Evolutionary conservation across 1,140 invertebrate genomes (phyloP), one percentile per base, ranked within the genome.

Genomic region (Artemia franciscana): DNA sequence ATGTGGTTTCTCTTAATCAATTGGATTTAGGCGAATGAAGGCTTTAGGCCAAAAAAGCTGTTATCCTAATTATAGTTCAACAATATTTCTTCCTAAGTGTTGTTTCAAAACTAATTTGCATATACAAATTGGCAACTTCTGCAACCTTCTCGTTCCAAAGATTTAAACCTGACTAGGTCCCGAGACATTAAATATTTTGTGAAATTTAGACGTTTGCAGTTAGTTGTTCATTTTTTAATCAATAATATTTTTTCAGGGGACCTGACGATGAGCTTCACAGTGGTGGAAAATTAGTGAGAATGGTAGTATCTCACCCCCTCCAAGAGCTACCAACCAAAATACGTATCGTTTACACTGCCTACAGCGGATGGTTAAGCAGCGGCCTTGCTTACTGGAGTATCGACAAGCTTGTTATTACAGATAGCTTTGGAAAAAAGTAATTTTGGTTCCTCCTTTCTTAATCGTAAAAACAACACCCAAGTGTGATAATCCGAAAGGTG

Each of bases 331-430:
- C 84, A 23, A 76, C 78, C 12, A 78, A 79, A 51, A 77, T 84
- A 0, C 79, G 85, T 69, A 74, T 93, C 5, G 81, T 84, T 59
- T 93, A 93, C 74, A 86, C 83, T 2, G 86, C 87, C 0, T 93
- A 92, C 73, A 85, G 82, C 63, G 90, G 90, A 3, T 93, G 90
- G 90, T 79, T 92, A 58, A 88, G 84, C n/a, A 86, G 84, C 15
- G 88, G 88, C 0, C 73, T 88, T 30, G 78, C 81, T 58, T 76
- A 80, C 26, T 70, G 71, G 69, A 81, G 78, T 65, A 80, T 93
- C 58, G 84, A 91, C 70, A 88, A 88, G 71, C 76, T 93, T 9
- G 79, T 83, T 24, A 76, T 93, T 15, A 81, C 81, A n/a, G 86
- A 91, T 70, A 88, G 86, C 71, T 88, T 85, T 68, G 86, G 86